phyloP scores from a whole-genome alignment of 2,797 vertebrate species.

The Peromyscus nudipes region DNA sequence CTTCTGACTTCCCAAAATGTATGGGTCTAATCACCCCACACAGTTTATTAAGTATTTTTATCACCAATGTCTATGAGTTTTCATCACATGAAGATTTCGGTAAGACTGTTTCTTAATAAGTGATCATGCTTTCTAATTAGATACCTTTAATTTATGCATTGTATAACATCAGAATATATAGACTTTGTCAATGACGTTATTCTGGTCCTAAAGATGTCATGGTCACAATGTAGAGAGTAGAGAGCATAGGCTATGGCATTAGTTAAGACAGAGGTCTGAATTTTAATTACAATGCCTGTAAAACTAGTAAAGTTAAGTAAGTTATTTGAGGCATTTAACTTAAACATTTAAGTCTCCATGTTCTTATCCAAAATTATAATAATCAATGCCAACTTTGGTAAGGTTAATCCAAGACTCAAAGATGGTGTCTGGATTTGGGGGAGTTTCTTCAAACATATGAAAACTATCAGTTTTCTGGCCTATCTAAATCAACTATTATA shows the following conservation, averaged over 20 bases:
- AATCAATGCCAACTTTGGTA: background rate
- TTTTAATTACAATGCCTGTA: background rate
- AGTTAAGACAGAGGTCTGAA: background rate
- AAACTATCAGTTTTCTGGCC: slow-evolving; percentile 9
- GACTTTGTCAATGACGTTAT: background rate
- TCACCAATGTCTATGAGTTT: background rate
- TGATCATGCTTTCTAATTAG: background rate
- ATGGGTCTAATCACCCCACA: background rate
- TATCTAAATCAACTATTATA: background rate
- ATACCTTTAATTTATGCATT: background rate
- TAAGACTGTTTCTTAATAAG: background rate
- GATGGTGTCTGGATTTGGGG: background rate
- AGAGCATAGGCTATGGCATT: background rate
- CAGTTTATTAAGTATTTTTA: background rate
- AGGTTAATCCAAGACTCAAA: slow-evolving; percentile 2
- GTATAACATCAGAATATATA: background rate
- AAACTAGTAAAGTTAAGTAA: background rate
- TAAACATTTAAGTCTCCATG: background rate
- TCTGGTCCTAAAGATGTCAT: background rate
- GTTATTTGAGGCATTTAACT: background rate
- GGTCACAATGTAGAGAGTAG: background rate
- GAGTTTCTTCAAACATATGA: slow-evolving; percentile 12
- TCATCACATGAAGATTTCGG: background rate
- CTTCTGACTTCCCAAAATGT: background rate
- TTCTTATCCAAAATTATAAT: slow-evolving; percentile 21